A percentile compares a stretch with the other conserved stretches of the same genome.
Evolutionary conservation across 2,113 vertebrate species (phyloP).

Genomic region (Oncorhynchus kisutch): DNA sequence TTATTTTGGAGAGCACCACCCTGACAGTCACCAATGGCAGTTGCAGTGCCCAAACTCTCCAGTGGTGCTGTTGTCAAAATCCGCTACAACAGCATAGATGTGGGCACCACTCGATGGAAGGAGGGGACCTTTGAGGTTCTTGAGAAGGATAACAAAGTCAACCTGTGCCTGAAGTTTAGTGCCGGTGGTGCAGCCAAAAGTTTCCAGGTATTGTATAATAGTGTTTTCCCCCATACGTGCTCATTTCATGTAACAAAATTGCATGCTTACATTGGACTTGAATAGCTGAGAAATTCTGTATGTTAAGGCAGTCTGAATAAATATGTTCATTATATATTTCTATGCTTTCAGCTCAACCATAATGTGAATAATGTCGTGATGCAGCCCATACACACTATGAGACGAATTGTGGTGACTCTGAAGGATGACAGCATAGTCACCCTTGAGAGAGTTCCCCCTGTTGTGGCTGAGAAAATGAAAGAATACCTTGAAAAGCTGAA

Average conservation of each 20-base stretch:
- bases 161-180: conserved; percentile 85
- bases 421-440: conserved; percentile 86
- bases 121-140: conserved; percentile 95
- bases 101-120: conserved; percentile 92
- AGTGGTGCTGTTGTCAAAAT: conserved; percentile 78
- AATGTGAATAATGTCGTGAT: conserved; percentile 86
- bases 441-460: conserved; percentile 82
- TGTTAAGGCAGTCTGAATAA: not conserved
- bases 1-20: not conserved
- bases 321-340: conserved; percentile 15
- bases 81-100: conserved; percentile 82
- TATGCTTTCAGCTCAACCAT: conserved; percentile 83
- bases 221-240: not conserved
- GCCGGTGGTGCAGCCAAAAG: conserved; percentile 83
- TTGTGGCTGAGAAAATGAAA: conserved; percentile 84
- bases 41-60: conserved; percentile 80
- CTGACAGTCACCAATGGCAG: conserved; percentile 64
- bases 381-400: conserved; percentile 56
- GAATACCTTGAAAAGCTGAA: conserved; percentile 88
- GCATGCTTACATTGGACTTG: not conserved
- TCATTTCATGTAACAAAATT: not conserved
- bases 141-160: conserved; percentile 93
- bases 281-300: too few relatives aligned
- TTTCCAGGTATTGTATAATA: conserved; percentile 81
- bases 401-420: conserved; percentile 82